These are phyloP conservation scores for Cabera pusaria DNA, from an alignment of 2,888 invertebrate genomes.

Conservation along the genomic window DNA sequence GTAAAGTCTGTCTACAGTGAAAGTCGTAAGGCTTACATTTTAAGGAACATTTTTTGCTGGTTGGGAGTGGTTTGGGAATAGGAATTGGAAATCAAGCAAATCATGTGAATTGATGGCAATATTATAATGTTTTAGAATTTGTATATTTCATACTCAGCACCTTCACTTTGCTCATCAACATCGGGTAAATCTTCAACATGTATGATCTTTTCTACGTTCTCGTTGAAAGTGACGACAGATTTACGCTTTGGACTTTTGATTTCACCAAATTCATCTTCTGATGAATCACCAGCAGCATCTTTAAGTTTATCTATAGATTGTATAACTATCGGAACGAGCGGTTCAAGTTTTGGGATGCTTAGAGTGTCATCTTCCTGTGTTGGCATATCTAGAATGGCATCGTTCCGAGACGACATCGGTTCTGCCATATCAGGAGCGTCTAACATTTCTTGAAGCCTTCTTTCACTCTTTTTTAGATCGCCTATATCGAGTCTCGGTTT, in stretches of 20 bases:
- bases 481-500: constrained; percentile 63
- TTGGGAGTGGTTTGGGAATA: no score
- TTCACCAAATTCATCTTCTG: constrained; percentile 74
- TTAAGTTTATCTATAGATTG: constrained; percentile 73
- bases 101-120: no score
- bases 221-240: constrained; percentile 82
- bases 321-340: constrained; percentile 57
- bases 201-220: constrained; percentile 78
- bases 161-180: constrained; percentile 37
- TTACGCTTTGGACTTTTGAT: constrained; percentile 54
- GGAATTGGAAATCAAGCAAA: no score
- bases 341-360: constrained; percentile 43
- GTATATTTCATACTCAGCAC: constrained; percentile 53
- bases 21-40: no score
- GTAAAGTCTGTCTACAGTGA: no score
- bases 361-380: no score
- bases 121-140: no score
- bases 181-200: constrained; percentile 66
- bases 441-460: constrained; percentile 65
- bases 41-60: no score
- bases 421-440: constrained; percentile 48
- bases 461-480: constrained; percentile 66
- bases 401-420: constrained; percentile 37
- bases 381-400: constrained; percentile 47
- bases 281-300: constrained; percentile 57